phyloP scores from a whole-genome alignment of 2,113 vertebrate species.

The Daboia siamensis region DNA sequence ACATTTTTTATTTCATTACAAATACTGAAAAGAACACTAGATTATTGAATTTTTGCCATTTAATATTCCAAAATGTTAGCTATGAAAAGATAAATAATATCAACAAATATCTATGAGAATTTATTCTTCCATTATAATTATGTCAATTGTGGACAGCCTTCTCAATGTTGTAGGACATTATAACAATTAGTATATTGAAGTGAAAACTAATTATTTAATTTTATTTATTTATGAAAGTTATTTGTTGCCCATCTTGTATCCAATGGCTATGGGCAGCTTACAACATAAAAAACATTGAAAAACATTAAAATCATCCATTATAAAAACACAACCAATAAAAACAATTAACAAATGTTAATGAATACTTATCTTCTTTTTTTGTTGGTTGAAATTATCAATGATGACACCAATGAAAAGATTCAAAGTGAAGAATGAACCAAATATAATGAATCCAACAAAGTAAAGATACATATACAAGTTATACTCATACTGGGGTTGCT shows the following conservation, averaged over 20 bases:
- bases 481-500: conserved; percentile 83
- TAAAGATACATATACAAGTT: conserved; percentile 87
- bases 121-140: background rate
- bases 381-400: conserved; percentile 99
- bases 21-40: background rate
- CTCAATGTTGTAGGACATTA: background rate
- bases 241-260: background rate
- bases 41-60: background rate
- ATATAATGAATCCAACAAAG: conserved; percentile 96
- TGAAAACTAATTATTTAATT: conserved; percentile 32
- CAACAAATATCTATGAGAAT: background rate
- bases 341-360: background rate
- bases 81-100: background rate
- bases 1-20: background rate
- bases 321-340: background rate
- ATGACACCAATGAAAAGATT: conserved; percentile 98
- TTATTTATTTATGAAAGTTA: background rate
- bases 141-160: background rate
- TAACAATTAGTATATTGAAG: background rate
- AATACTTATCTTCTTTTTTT: conserved; percentile 99
- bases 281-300: background rate
- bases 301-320: background rate
- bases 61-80: background rate
- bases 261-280: background rate
- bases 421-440: conserved; percentile 94